Conservation (phyloP, 2,113 vertebrate genomes). For the Probosciger aterrimus region DNA sequence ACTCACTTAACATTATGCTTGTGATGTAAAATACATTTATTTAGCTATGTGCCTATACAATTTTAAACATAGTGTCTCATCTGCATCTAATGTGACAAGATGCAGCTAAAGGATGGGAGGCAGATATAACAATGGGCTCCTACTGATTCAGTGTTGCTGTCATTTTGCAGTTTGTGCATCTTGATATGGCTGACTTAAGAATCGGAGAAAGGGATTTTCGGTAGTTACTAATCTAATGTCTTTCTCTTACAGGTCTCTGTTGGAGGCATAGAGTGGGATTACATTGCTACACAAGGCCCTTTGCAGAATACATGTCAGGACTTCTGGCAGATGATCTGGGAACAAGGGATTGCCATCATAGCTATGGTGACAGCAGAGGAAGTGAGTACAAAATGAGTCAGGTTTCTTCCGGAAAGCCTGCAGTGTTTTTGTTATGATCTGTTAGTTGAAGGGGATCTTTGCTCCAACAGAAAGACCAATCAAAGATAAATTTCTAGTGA, state of each 20-base stretch:
- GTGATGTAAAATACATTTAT: background rate
- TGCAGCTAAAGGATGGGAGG: background rate
- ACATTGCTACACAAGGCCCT: constrained; percentile 93
- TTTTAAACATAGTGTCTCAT: background rate
- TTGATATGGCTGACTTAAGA: background rate
- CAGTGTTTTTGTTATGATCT: background rate
- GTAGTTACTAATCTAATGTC: background rate
- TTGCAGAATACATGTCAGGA: constrained; percentile 91
- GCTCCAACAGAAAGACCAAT: background rate
- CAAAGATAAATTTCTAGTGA: background rate
- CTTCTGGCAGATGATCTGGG: constrained; percentile 99
- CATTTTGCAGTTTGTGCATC: background rate
- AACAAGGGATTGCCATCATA: constrained; percentile 92
- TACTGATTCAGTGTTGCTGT: background rate
- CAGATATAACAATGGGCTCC: background rate
- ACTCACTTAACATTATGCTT: background rate
- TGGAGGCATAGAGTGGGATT: constrained; percentile 90
- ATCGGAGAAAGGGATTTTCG: background rate
- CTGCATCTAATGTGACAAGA: background rate
- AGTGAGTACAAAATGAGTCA: constrained; percentile 65
- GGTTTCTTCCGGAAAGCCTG: background rate
- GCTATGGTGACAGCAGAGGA: constrained; percentile 97
- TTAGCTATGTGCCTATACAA: background rate
- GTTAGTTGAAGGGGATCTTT: background rate
- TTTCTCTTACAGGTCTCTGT: constrained; percentile 79